Percentiles rank a stretch among this genome's conserved stretches.
Evolutionary conservation across 2,888 invertebrate species (phyloP).

Genomic region (Charanyca ferruginea): DNA sequence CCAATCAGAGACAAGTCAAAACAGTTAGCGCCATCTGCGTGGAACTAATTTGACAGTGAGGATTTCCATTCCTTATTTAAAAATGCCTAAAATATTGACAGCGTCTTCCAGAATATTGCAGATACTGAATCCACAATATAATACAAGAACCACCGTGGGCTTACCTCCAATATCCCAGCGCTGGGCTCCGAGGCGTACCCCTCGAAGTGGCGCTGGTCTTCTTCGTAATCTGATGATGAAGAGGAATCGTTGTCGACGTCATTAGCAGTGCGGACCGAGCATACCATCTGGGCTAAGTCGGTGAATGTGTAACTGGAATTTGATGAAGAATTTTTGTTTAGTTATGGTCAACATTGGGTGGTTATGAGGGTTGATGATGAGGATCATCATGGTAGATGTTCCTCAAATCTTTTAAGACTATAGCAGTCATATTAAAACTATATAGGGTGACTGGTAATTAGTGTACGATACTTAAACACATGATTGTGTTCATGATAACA

Average conservation of each 20-base stretch:
- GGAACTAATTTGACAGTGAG: too few species aligned
- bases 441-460: too few species aligned
- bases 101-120: too few species aligned
- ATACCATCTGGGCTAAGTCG: conserved; percentile 98
- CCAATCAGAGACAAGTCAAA: too few species aligned
- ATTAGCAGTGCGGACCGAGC: conserved; percentile 93
- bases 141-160: conserved; percentile 20
- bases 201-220: conserved; percentile 94
- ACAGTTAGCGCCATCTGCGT: too few species aligned
- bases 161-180: conserved; percentile 87
- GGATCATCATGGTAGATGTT: background rate
- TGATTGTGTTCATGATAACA: too few species aligned
- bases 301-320: conserved; percentile 95
- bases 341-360: background rate
- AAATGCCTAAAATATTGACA: too few species aligned
- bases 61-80: too few species aligned
- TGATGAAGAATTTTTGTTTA: conserved; percentile 4
- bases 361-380: background rate
- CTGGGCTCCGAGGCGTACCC: conserved; percentile 97
- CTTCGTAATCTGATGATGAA: conserved; percentile 92
- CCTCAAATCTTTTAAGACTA: too few species aligned
- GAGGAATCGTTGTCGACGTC: conserved; percentile 89
- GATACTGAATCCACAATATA: too few species aligned
- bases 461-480: too few species aligned
- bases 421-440: too few species aligned